Evolutionary conservation across 53 echinoderm and acorn worm species (phyloP), one percentile per base, ranked within the genome.

Genomic region (Hippasteria phrygiana): DNA sequence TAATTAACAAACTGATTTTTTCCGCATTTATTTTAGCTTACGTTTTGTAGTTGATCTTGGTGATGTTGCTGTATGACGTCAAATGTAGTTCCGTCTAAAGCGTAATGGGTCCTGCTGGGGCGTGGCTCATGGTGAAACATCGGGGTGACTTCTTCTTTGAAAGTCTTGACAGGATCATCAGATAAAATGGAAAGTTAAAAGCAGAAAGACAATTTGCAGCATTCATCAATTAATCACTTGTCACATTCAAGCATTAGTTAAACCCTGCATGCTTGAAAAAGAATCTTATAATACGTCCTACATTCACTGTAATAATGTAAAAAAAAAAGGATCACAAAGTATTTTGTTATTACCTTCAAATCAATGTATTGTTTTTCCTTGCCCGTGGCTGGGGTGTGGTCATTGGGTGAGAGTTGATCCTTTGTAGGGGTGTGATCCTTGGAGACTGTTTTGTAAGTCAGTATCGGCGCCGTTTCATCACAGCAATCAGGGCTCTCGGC

Each of bases 21-120:
- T 10, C 54, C 16, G n/a, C n/a, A 11, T 16, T 54, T 16, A 18
- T 2, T 17, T 12, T 28, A 27, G 20, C 67, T 88, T 93, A 97
- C 97, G 86, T 92, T 95, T 33, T 93, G 93, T 29, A 97, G 51
- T 32, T 95, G 73, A 45, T 95, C 75, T 41, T 89, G 95, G 46
- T 78, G 87, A 51, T 95, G 87, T 62, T 79, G 72, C 62, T 45
- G 55, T 37, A 95, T 95, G 66, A 86, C 73, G 1, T 75, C 89
- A 64, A 93, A 95, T 18, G 88, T 91, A 7, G 86, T 50, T 4
- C 95, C 95, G 45, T 95, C 95, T 2, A 88, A 22, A 14, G 83
- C 91, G 32, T 73, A 64, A 12, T 87, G 74, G 26, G 74, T 73
- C 18, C 88, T 59, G 27, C 80, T 80, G 50, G 43, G 20, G 12